A percentile compares a stretch with the other conserved stretches of the same genome.
phyloP scores from a whole-genome alignment of 2,113 vertebrate species.

The Sciurus niger region DNA sequence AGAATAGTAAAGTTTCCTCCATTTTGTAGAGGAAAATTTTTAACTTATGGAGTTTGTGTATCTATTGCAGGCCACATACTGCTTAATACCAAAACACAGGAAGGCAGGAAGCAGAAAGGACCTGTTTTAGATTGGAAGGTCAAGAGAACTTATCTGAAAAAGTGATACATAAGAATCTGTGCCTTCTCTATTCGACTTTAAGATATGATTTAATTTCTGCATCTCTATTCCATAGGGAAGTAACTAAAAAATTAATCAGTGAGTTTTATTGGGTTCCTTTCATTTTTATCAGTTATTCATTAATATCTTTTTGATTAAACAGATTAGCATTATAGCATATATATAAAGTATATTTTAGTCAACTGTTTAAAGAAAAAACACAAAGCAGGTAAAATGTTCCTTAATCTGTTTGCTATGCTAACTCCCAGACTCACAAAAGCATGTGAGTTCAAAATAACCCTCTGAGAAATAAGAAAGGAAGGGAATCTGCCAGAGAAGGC shows the following conservation, averaged over 20 bases:
- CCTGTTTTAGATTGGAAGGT: not conserved
- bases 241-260: not conserved
- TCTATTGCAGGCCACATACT: not conserved
- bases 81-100: conserved; percentile 4
- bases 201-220: conserved; percentile 19
- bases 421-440: not conserved
- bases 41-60: not conserved
- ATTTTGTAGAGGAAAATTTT: not conserved
- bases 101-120: not conserved
- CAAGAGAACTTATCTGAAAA: not conserved
- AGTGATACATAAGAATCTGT: not conserved
- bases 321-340: not conserved
- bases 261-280: not conserved
- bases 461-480: conserved; percentile 50
- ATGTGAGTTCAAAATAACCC: conserved; percentile 35
- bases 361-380: conserved; percentile 33
- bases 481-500: not conserved
- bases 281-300: not conserved
- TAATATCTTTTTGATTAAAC: not conserved
- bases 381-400: not conserved
- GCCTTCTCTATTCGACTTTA: not conserved
- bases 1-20: conserved; percentile 35
- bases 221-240: conserved; percentile 14
- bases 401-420: conserved; percentile 34
- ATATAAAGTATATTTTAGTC: not conserved